Conservation (phyloP, 2,888 invertebrate species). For the Xanthorhoe spadicearia region DNA sequence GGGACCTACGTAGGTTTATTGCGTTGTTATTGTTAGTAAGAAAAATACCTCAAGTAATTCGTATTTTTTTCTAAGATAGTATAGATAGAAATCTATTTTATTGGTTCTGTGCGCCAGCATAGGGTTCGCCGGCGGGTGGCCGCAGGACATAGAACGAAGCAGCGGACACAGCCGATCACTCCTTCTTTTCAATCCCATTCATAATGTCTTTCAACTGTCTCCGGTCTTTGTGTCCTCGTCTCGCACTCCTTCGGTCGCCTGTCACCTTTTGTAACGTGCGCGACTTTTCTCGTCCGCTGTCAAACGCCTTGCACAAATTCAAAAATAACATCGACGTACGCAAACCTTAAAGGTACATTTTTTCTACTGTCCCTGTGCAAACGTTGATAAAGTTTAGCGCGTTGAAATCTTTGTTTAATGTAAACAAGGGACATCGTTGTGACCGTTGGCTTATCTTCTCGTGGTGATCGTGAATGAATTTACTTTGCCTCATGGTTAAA, state of each 20-base stretch:
- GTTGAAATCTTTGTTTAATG: slow-evolving; percentile 77
- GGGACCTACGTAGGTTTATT: too few species aligned
- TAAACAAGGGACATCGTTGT: slow-evolving; percentile 75
- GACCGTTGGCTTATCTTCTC: slow-evolving; percentile 74
- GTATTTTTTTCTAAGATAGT: not conserved
- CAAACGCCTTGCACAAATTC: slow-evolving; percentile 84
- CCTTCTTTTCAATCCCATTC: slow-evolving; percentile 79
- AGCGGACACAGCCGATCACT: slow-evolving; percentile 77
- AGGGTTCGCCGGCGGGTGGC: slow-evolving; percentile 34
- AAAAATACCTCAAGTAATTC: not conserved
- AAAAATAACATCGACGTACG: slow-evolving; percentile 77
- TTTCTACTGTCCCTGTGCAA: slow-evolving; percentile 75
- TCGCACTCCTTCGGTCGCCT: slow-evolving; percentile 71
- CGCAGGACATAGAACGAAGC: slow-evolving; percentile 39
- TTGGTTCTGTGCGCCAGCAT: not conserved
- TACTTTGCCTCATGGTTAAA: slow-evolving; percentile 18
- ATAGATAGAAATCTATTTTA: not conserved
- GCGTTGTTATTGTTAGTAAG: not conserved
- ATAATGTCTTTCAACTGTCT: slow-evolving; percentile 79
- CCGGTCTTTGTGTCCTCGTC: slow-evolving; percentile 65
- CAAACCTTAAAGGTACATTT: slow-evolving; percentile 48
- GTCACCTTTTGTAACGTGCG: slow-evolving; percentile 75
- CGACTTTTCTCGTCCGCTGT: slow-evolving; percentile 73
- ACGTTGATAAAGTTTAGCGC: slow-evolving; percentile 77
- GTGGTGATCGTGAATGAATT: slow-evolving; percentile 63